A percentile compares a stretch with the other conserved stretches of the same genome.
Evolutionary conservation across 37 sponge, comb jelly and placozoan species (phyloP).

Genomic region (Cladorhizidae sp.): DNA sequence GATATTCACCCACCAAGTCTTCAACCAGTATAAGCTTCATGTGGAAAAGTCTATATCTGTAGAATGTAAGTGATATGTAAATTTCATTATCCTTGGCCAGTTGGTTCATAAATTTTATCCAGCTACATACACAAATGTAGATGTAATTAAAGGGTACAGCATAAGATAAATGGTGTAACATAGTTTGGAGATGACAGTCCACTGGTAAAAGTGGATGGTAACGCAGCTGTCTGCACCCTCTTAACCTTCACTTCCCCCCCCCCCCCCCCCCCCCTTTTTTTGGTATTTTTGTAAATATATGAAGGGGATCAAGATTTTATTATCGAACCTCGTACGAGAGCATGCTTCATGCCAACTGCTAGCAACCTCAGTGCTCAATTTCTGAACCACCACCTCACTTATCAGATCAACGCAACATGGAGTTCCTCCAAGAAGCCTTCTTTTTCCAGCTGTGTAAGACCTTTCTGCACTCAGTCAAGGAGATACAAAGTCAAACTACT

Average conservation of each 20-base stretch:
- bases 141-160: too few relatives aligned
- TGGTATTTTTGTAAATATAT: too few relatives aligned
- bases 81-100: not conserved
- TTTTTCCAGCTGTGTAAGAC: not conserved
- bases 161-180: too few relatives aligned
- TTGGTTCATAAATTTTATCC: too few relatives aligned
- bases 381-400: not conserved
- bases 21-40: not conserved
- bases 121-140: too few relatives aligned
- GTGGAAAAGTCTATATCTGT: not conserved
- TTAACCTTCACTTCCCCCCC: too few relatives aligned
- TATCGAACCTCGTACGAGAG: too few relatives aligned
- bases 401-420: not conserved
- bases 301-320: too few relatives aligned
- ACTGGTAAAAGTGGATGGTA: too few relatives aligned
- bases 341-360: not conserved
- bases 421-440: not conserved
- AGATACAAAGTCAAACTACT: not conserved
- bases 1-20: not conserved
- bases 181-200: too few relatives aligned
- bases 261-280: too few relatives aligned
- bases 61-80: not conserved
- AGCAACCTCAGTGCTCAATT: not conserved
- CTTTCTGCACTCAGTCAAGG: not conserved
- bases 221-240: too few relatives aligned